These are phyloP conservation scores for Eulimnadia texana DNA, from an alignment of 1,140 invertebrate species.

Conservation along the genomic window DNA sequence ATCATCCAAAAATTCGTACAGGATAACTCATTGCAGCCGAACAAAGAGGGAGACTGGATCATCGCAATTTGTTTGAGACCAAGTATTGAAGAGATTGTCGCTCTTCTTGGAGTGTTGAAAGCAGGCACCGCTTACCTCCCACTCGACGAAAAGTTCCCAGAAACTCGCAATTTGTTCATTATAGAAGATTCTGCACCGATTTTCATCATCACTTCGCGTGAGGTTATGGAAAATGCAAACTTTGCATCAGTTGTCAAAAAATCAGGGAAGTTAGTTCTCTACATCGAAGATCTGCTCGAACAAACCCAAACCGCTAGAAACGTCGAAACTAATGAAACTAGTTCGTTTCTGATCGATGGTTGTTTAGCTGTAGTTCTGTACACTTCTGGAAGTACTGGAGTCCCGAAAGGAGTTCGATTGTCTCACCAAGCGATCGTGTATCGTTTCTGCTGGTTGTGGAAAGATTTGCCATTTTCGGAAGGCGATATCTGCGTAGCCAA, in stretches of 20 bases:
- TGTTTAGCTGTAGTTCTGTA: conserved; percentile 60
- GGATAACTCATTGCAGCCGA: no score
- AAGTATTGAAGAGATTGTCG: conserved; percentile 47
- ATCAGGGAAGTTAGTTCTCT: no score
- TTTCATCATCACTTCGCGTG: conserved; percentile 26
- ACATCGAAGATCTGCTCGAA: no score
- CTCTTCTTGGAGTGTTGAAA: conserved; percentile 60
- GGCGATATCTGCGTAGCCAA: conserved; percentile 67
- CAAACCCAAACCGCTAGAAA: no score
- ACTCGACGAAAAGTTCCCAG: conserved; percentile 58
- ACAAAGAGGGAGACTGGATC: conserved; percentile 38
- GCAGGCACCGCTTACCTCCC: conserved; percentile 66
- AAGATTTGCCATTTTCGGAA: conserved; percentile 47
- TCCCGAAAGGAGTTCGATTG: conserved; percentile 80
- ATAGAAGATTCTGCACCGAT: conserved; percentile 54
- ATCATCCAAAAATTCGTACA: no score
- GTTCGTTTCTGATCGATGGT: no score
- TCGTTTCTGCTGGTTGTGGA: conserved; percentile 69
- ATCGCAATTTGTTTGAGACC: conserved; percentile 62
- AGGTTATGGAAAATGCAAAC: no score
- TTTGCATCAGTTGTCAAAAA: no score
- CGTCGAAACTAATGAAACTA: no score
- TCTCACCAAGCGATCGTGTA: conserved; percentile 64
- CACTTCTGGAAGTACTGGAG: conserved; percentile 83
- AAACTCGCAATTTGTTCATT: conserved; percentile 55